Conservation (phyloP, 2,113 vertebrate genomes). For the Oreochromis tanganicae region DNA sequence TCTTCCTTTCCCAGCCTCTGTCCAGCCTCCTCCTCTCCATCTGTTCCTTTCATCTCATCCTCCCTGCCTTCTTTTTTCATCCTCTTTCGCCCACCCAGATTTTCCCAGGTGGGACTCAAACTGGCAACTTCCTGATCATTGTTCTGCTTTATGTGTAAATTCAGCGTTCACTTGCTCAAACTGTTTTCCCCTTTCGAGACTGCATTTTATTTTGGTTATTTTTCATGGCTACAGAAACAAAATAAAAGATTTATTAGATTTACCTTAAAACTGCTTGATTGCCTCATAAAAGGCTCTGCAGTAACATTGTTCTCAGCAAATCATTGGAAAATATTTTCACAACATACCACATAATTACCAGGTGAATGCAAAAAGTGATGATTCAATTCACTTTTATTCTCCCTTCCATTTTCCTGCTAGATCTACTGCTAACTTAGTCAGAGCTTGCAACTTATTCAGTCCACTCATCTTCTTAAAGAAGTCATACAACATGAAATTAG, state of each 20-base stretch:
- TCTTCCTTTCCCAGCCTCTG: neutral
- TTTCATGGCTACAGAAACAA: neutral
- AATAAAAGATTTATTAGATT: neutral
- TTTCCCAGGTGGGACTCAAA: constrained; percentile 20
- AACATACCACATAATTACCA: neutral
- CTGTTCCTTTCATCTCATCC: constrained; percentile 27
- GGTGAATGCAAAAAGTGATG: neutral
- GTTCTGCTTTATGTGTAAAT: neutral
- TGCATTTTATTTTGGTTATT: neutral
- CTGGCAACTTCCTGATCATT: neutral
- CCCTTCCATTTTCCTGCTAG: neutral
- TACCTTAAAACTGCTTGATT: neutral
- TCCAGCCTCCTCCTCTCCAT: constrained; percentile 22
- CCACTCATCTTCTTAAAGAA: neutral
- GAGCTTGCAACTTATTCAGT: constrained; percentile 20
- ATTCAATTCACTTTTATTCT: neutral
- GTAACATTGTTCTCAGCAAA: neutral
- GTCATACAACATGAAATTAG: constrained; percentile 17
- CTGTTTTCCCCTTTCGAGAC: neutral
- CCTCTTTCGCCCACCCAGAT: neutral
- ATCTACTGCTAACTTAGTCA: neutral
- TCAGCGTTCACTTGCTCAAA: neutral
- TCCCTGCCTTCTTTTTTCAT: neutral
- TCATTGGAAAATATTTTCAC: neutral
- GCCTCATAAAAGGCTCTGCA: neutral